Percentiles rank a stretch among this genome's conserved stretches.
Conservation (phyloP, 1,140 invertebrate genomes). For the Lordiphosa mommai region DNA sequence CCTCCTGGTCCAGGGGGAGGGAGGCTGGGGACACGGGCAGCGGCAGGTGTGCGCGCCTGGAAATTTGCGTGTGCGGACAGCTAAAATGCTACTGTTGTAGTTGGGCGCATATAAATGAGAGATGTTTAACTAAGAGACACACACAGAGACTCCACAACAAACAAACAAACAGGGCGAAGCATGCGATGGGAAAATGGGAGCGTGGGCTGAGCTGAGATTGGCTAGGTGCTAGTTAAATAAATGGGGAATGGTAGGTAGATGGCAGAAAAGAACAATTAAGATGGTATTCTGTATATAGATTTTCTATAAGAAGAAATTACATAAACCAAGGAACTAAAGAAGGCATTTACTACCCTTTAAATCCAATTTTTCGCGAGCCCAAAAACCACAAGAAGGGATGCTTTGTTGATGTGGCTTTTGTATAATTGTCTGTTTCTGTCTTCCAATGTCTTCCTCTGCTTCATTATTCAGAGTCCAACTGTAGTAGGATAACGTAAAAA, state of each 20-base stretch:
- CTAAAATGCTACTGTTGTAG: constrained; percentile 62
- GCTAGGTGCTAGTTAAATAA: constrained; percentile 8
- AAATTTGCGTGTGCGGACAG: constrained; percentile 77
- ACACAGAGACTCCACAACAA: constrained; percentile 41
- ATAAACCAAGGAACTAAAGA: no score
- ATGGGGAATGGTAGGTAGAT: not conserved
- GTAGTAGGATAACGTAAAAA: no score
- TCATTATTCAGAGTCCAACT: no score
- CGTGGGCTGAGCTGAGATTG: constrained; percentile 19
- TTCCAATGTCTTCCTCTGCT: no score
- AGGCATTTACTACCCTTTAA: no score
- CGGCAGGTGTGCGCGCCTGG: constrained; percentile 41
- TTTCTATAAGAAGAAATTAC: no score
- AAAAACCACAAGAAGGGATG: no score
- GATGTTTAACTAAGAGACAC: constrained; percentile 76
- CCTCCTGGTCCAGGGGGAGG: not conserved
- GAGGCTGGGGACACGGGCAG: constrained; percentile 2
- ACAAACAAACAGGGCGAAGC: not conserved
- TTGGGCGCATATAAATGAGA: constrained; percentile 69
- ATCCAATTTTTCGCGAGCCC: no score
- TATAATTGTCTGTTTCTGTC: no score
- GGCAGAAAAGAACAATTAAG: not conserved
- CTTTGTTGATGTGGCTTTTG: no score
- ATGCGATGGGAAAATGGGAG: constrained; percentile 41
- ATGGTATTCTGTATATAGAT: not conserved